phyloP scores from a whole-genome alignment of 2,888 invertebrate species.

The Parapristionchus giblindavisi region DNA sequence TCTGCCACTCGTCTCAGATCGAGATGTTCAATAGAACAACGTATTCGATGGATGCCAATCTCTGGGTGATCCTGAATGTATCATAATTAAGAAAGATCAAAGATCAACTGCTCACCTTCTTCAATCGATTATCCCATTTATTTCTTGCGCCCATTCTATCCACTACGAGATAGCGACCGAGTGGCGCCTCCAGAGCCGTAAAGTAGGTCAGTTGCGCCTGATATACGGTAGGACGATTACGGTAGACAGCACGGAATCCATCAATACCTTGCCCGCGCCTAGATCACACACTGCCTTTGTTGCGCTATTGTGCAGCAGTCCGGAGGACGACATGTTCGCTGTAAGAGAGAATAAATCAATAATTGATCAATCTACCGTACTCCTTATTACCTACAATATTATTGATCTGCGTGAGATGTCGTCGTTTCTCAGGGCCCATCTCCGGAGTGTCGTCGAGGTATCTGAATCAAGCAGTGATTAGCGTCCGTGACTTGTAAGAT shows the following conservation, averaged over 20 bases:
- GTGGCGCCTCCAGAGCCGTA: conserved; percentile 55
- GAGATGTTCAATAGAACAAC: conserved; percentile 65
- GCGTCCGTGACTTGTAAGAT: too few species aligned
- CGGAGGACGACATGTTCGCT: conserved; percentile 48
- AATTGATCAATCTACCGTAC: neutral
- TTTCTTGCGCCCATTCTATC: conserved; percentile 60
- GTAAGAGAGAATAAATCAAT: conserved; percentile 16
- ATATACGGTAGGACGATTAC: neutral
- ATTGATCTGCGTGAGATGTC: conserved; percentile 58
- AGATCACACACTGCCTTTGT: conserved; percentile 55
- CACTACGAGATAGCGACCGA: conserved; percentile 54
- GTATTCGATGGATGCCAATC: conserved; percentile 49
- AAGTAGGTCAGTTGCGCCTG: conserved; percentile 61
- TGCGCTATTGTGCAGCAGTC: conserved; percentile 40
- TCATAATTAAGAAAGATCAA: neutral
- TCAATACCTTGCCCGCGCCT: conserved; percentile 58
- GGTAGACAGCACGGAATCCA: neutral
- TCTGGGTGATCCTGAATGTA: conserved; percentile 48
- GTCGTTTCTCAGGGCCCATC: conserved; percentile 45
- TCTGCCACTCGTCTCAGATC: conserved; percentile 55
- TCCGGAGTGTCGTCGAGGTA: conserved; percentile 42
- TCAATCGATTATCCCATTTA: conserved; percentile 56
- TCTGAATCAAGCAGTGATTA: too few species aligned
- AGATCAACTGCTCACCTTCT: neutral
- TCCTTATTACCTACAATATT: conserved; percentile 55